Percentiles rank a stretch among this genome's conserved stretches.
Conservation (phyloP, 2,888 invertebrate species). For the Diaphora mendica region DNA sequence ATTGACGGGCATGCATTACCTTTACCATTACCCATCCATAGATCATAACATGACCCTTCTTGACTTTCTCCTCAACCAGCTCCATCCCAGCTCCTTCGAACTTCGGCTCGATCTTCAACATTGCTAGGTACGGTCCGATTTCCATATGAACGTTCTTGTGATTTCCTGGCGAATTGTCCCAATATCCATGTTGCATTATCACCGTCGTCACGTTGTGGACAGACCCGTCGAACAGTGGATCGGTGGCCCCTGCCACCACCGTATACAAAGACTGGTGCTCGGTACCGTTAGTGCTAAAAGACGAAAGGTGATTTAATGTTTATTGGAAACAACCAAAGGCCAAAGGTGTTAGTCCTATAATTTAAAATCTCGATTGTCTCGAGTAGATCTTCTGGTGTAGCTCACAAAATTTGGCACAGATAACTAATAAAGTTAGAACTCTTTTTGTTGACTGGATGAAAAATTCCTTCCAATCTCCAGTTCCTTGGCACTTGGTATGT, state of each 20-base stretch:
- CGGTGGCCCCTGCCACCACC: constrained; percentile 55
- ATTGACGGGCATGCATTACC: constrained; percentile 37
- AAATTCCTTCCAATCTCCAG: too few species aligned
- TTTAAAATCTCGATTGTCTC: too few species aligned
- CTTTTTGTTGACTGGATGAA: too few species aligned
- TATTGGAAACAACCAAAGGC: not conserved
- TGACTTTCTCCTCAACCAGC: constrained; percentile 26
- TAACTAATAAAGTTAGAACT: too few species aligned
- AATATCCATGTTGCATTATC: constrained; percentile 14
- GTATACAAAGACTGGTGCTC: constrained; percentile 54
- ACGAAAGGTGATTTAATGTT: not conserved
- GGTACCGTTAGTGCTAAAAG: constrained; percentile 38
- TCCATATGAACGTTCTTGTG: constrained; percentile 8
- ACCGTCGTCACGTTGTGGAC: constrained; percentile 52
- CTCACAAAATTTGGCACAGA: too few species aligned
- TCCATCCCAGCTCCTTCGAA: constrained; percentile 21
- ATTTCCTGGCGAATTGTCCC: constrained; percentile 12
- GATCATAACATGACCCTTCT: constrained; percentile 42
- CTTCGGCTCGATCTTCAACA: constrained; percentile 45
- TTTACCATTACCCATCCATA: constrained; percentile 61
- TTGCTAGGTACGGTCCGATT: constrained; percentile 32
- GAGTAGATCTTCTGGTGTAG: too few species aligned
- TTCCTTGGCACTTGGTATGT: too few species aligned
- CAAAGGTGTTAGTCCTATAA: too few species aligned
- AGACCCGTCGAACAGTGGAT: constrained; percentile 62